Conservation (phyloP, 2,113 vertebrate species). For the Mastomys natalensis region DNA sequence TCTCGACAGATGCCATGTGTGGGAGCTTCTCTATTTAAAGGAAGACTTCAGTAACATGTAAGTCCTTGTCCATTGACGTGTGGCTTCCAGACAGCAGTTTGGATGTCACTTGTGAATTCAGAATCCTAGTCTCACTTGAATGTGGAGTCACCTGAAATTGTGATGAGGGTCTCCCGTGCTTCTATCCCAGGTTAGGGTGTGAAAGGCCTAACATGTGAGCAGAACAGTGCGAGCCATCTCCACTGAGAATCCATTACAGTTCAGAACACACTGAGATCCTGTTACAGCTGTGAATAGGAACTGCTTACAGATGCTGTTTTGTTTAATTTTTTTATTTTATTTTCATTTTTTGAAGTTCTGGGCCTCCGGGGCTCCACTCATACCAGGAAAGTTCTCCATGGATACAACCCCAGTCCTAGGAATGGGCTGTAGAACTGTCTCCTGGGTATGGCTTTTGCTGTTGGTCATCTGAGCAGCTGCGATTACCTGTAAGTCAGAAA, state of each 20-base stretch:
- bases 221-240: background rate
- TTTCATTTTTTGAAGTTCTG: background rate
- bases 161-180: background rate
- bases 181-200: accelerated
- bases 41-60: background rate
- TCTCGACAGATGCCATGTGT: background rate
- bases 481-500: background rate
- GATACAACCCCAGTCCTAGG: background rate
- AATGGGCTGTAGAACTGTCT: background rate
- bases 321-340: background rate
- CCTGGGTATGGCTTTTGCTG: background rate
- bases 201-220: background rate
- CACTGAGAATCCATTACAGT: background rate
- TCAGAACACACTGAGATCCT: background rate
- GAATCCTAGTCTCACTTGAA: background rate
- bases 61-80: background rate
- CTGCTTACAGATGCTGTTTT: background rate
- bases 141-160: background rate
- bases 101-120: background rate
- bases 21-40: background rate
- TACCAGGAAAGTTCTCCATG: background rate
- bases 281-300: background rate
- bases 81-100: background rate
- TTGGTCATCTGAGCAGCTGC: background rate
- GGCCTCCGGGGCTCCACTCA: background rate